Conservation (phyloP, 1,140 invertebrate species). For the Cotesia chilonis region DNA sequence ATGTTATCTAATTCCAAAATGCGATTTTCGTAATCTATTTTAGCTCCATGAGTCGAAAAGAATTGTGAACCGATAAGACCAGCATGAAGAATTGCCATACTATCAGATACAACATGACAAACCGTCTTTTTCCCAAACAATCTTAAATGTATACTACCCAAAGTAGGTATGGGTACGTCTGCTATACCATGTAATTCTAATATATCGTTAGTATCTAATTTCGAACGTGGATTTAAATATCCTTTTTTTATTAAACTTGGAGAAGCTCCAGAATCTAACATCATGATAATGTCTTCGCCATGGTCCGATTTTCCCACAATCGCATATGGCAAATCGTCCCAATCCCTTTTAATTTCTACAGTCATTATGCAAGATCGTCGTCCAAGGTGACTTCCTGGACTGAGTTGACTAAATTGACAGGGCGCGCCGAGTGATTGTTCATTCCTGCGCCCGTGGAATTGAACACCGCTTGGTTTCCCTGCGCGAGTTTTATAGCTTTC, state of each 20-base stretch:
- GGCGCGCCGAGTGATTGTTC: neutral
- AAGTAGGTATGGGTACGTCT: neutral
- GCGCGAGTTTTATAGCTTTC: neutral
- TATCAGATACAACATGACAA: constrained; percentile 23
- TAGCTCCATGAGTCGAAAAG: constrained; percentile 4
- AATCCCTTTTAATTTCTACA: neutral
- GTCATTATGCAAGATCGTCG: neutral
- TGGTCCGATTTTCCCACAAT: constrained; percentile 5
- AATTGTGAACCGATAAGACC: constrained; percentile 22
- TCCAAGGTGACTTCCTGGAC: neutral
- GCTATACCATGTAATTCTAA: constrained; percentile 25
- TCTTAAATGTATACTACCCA: neutral
- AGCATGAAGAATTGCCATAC: constrained; percentile 8
- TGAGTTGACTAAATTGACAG: neutral
- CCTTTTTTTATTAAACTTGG: constrained; percentile 17
- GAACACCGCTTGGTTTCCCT: neutral
- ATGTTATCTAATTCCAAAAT: neutral
- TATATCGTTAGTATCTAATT: neutral
- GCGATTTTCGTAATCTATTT: constrained; percentile 18
- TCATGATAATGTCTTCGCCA: constrained; percentile 5
- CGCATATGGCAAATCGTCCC: constrained; percentile 8
- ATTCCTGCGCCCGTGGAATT: neutral
- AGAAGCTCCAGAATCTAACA: constrained; percentile 20
- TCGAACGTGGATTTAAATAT: neutral
- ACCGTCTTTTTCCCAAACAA: neutral